Base-by-base conservation (phyloP, 2,797 vertebrate genomes). In the Enteromius paludinosus region DNA sequence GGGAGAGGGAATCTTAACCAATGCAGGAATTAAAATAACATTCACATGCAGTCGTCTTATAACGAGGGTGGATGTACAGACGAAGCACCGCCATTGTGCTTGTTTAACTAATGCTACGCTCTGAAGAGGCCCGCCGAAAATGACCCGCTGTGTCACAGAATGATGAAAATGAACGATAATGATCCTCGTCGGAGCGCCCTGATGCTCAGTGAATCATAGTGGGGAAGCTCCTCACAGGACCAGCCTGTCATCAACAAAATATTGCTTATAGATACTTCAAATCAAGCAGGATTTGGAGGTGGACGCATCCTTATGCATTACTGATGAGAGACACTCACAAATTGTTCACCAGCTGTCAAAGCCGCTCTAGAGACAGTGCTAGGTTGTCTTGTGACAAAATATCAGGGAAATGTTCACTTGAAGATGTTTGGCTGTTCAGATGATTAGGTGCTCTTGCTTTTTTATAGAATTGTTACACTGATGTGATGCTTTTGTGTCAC, bases 261-360 rank as follows among this genome's bases (percentile, higher is more conserved):
- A 70, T 49, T 66, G 25, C 78, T 59, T 59, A 70, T 79, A 64
- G 68, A 79, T 72, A 23, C 69, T 81, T 73, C 41, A 73, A 72
- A 81, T 81, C 43, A 47, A 47, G 56, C 41, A 62, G 33, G 54
- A 62, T 54, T 35, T 73, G 25, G 47, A n/a, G 49, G 59, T 64
- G 75, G 41, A 47, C 59, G 28, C 74, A 81, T 84, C 86, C 91
- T 91, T 87, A 75, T 86, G 80, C 76, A 88, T 86, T 79, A 87
- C 82, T 83, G 73, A 90, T 85, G 86, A 88, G 35, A 80, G 62
- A 78, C 82, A 43, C 74, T 81, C 84, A 87, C 87, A 89, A 78
- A 84, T 86, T 76, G 72, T 81, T 76, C 84, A 85, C 86, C 87
- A 89, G 71, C 89, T 85, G 83, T 91, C 90, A 90, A 79, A 81